Base-by-base conservation (phyloP, 2,113 vertebrate species). In the Heterotis niloticus region DNA sequence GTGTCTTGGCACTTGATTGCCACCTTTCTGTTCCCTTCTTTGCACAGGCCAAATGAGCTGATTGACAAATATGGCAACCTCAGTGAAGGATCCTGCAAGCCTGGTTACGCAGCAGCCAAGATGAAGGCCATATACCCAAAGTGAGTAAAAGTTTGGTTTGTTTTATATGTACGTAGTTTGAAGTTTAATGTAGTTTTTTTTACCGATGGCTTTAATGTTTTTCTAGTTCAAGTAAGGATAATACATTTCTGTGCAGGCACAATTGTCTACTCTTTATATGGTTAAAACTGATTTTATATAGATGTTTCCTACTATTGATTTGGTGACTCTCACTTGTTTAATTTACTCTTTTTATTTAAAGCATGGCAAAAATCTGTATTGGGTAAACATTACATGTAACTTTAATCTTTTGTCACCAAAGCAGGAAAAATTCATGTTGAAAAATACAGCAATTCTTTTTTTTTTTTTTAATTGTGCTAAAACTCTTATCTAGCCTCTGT, bases 101-200 rank as follows among this genome's bases (percentile, higher is more conserved):
- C 94, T 10, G 96, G 96, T 85, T 98, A 96, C 64, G 94, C 95
- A 66, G 94, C 96, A 72, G 95, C 96, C 65, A 93, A 97, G 90
- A 99, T 99, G 96, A 92, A 93, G 51, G 86, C 93, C 90, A 95
- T 99, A 91, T 99, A 95, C 84, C 98, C 97, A 80, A 96, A 95
- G 98, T 99, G 92, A 97, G 96, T 71, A 79, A 13, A 78, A 18
- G 20, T 34, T 67, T 64, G 28, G 0, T 34, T 62, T 26, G 5
- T 77, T 13, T 13, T 65, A 52, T 18, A 52, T 44, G 54, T 18
- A 52, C 44, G 54, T 13, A 9, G 1, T 56, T 69, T 44, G 34
- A 44, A 44, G 34, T 11, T 14, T 52, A 52, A n/a, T n/a, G 71
- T 23, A 16, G 51, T 5, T 56, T n/a, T 5, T 56, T n/a, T 68